A percentile compares a stretch with the other conserved stretches of the same genome.
Evolutionary conservation across 2,113 vertebrate species (phyloP).

Genomic region (Crypturellus undulatus): DNA sequence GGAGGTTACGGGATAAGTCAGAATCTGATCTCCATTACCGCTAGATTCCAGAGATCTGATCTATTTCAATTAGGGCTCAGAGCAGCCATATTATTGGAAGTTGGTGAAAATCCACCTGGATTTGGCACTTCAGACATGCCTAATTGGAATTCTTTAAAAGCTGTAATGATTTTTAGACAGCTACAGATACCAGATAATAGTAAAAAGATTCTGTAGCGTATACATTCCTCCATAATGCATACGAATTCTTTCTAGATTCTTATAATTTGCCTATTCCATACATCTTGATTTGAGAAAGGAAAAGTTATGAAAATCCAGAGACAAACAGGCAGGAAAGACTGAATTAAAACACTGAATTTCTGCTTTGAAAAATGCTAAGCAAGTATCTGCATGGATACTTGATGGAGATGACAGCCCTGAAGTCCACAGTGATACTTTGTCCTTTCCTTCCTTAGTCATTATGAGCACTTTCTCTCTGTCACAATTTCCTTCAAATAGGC

Average conservation of each 20-base stretch:
- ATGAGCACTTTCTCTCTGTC: background rate
- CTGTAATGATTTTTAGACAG: constrained; percentile 63
- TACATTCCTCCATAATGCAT: background rate
- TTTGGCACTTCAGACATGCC: constrained; percentile 52
- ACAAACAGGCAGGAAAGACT: background rate
- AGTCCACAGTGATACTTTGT: background rate
- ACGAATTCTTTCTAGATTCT: background rate
- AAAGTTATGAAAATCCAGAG: background rate
- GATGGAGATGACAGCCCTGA: background rate
- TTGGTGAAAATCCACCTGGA: constrained; percentile 72
- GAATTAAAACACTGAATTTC: background rate
- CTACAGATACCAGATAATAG: background rate
- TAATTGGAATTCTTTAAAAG: constrained; percentile 66
- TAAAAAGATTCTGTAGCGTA: background rate
- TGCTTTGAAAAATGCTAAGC: background rate
- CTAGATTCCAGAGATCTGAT: constrained; percentile 65
- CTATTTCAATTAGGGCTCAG: constrained; percentile 31
- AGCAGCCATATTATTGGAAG: constrained; percentile 45
- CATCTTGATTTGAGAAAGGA: background rate
- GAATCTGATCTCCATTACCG: constrained; percentile 47
- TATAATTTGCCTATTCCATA: background rate
- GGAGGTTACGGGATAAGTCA: constrained; percentile 60
- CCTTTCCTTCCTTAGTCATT: background rate
- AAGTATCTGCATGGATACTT: background rate
- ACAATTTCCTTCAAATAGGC: background rate